Evolutionary conservation across 1,140 invertebrate genomes (phyloP).

Genomic region (Nixonia krombeini): DNA sequence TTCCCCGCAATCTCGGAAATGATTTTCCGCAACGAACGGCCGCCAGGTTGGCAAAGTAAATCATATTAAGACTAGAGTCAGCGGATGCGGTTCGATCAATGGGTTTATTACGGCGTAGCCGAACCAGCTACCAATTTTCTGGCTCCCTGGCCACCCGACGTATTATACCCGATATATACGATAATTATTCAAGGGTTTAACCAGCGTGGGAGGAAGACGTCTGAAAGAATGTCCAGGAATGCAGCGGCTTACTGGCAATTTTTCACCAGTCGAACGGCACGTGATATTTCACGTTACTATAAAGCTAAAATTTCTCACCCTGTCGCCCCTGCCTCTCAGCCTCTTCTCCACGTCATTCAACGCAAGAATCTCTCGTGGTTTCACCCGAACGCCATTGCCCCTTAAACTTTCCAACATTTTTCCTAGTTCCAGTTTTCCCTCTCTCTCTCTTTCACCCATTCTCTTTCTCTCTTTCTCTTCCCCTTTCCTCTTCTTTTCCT

Average conservation of each 20-base stretch:
- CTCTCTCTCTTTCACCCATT: constrained; percentile 10
- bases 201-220: constrained; percentile 12
- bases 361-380: constrained; percentile 20
- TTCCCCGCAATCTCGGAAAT: too few relatives aligned
- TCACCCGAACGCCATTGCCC: constrained; percentile 17
- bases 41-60: constrained; percentile 9
- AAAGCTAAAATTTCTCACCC: constrained; percentile 61
- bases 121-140: constrained; percentile 68
- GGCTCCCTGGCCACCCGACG: constrained; percentile 56
- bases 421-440: constrained; percentile 34
- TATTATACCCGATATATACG: constrained; percentile 55
- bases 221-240: constrained; percentile 8
- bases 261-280: constrained; percentile 53
- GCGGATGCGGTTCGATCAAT: constrained; percentile 19
- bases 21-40: too few relatives aligned
- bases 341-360: constrained; percentile 23
- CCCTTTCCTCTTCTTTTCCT: background rate
- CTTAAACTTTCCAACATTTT: constrained; percentile 52
- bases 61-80: constrained; percentile 35
- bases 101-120: constrained; percentile 46
- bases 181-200: constrained; percentile 68
- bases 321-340: constrained; percentile 32
- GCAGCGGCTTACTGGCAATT: constrained; percentile 53
- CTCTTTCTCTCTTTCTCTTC: too few relatives aligned
- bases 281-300: constrained; percentile 58